phyloP scores from a whole-genome alignment of 1,140 invertebrate genomes.

The Aplysia californica region DNA sequence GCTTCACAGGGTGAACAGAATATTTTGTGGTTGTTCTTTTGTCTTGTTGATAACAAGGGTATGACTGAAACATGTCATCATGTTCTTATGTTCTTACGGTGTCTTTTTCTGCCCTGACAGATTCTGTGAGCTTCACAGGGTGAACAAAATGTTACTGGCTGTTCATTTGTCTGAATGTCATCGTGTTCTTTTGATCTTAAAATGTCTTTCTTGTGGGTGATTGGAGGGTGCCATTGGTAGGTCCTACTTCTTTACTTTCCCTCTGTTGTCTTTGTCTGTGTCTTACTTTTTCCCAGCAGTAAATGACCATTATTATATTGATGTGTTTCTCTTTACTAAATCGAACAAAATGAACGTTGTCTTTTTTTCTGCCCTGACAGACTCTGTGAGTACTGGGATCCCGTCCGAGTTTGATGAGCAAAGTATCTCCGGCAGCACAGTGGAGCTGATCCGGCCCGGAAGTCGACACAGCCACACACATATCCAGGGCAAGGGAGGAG shows the following conservation, averaged over 20 bases:
- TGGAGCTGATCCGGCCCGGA: conserved; percentile 45
- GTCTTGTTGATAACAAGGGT: too few relatives aligned
- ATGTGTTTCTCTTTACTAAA: conserved; percentile 12
- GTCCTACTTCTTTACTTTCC: neutral
- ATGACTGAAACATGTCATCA: too few relatives aligned
- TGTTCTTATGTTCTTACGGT: too few relatives aligned
- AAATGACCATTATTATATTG: neutral
- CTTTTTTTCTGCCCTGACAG: too few relatives aligned
- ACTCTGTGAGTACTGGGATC: neutral
- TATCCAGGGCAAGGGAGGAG: neutral
- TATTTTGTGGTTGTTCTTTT: too few relatives aligned
- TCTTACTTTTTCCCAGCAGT: neutral
- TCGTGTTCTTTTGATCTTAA: neutral
- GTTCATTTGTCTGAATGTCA: too few relatives aligned
- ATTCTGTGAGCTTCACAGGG: too few relatives aligned
- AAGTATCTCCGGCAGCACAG: conserved; percentile 52
- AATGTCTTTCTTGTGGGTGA: neutral
- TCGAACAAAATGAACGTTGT: too few relatives aligned
- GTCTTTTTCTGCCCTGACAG: too few relatives aligned
- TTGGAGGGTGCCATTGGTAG: neutral
- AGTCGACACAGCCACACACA: conserved; percentile 21
- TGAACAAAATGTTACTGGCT: too few relatives aligned
- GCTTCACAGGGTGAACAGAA: too few relatives aligned
- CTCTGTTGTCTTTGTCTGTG: neutral
- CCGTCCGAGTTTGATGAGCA: conserved; percentile 38